Evolutionary conservation across 2,888 invertebrate genomes (phyloP).

Genomic region (Leucophenga montana): DNA sequence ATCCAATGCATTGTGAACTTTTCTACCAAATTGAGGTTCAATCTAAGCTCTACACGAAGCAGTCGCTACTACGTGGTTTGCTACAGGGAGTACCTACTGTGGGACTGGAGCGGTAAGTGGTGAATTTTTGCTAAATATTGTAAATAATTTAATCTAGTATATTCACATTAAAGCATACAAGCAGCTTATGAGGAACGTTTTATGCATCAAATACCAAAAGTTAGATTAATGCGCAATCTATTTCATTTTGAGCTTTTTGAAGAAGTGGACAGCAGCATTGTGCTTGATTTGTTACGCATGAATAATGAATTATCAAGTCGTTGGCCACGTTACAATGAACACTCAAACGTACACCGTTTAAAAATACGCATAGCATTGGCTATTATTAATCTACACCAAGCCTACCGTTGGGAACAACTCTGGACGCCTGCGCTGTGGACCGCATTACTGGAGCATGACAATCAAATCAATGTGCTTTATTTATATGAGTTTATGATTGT

Average conservation of each 20-base stretch:
- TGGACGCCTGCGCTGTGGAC: conserved; percentile 58
- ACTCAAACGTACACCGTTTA: conserved; percentile 68
- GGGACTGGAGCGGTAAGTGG: conserved; percentile 7
- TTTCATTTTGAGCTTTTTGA: background rate
- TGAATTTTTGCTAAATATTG: too few species aligned
- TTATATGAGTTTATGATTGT: conserved; percentile 67
- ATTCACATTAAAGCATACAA: background rate
- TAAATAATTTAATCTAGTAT: background rate
- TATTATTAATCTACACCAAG: conserved; percentile 26
- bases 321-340: conserved; percentile 69
- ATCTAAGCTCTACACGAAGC: background rate
- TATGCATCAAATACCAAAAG: background rate
- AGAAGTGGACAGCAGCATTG: background rate
- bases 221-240: background rate
- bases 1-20: background rate
- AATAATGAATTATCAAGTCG: conserved; percentile 53
- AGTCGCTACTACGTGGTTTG: background rate
- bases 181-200: conserved; percentile 9
- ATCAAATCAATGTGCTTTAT: conserved; percentile 69
- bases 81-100: background rate
- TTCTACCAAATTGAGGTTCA: background rate
- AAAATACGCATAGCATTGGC: conserved; percentile 66
- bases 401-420: conserved; percentile 13
- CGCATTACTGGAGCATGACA: conserved; percentile 62
- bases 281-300: conserved; percentile 14